Base-by-base conservation (phyloP, 2,888 invertebrate species). In the Lasioglossum calceatum region DNA sequence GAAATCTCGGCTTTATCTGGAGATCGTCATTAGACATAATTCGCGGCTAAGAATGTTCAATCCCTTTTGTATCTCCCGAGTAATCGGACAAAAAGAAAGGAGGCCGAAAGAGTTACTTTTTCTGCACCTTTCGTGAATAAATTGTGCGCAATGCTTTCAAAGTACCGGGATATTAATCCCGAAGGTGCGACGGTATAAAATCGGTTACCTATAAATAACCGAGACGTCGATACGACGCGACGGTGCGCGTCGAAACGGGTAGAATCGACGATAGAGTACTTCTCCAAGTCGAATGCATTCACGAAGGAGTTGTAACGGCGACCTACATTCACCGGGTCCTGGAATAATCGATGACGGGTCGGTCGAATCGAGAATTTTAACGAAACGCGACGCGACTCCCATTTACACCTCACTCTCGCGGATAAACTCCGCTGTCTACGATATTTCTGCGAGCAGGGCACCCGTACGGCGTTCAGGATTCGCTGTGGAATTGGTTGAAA, bases 261-360 rank as follows among this genome's bases (percentile, higher is more conserved):
- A 19, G 14, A 36, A 36, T 42, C 64, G 42, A 58, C 47, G 54
- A 54, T 54, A 54, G 23, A 36, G 54, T 42, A 10, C 12, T 71
- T 54, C 67, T 54, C 36, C 50, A 78, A 27, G 70, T 54, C 50
- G 70, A 78, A 70, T 71, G 54, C 78, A 71, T 71, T 72, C 42
- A 4, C 54, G 42, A 71, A 71, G 50, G 78, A 50, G 71, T 27
- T 36, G 54, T 61, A 39, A 79, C 73, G 44, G 32, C 44, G 79
- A 72, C 73, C 73, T 47, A 73, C 73, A 79, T 79, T 3, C 50
- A 32, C 73, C 42, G 23, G 27, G 32, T 61, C 44, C 16, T 44
- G 44, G 79, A 61, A 73, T 73, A 79, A 79, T 79, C 79, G 79
- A 79, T 64, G 73, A 42, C 54, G 14, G 54, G 39, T 12, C 8